Evolutionary conservation across 2,113 vertebrate genomes (phyloP).

Genomic region (Lycaon pictus): DNA sequence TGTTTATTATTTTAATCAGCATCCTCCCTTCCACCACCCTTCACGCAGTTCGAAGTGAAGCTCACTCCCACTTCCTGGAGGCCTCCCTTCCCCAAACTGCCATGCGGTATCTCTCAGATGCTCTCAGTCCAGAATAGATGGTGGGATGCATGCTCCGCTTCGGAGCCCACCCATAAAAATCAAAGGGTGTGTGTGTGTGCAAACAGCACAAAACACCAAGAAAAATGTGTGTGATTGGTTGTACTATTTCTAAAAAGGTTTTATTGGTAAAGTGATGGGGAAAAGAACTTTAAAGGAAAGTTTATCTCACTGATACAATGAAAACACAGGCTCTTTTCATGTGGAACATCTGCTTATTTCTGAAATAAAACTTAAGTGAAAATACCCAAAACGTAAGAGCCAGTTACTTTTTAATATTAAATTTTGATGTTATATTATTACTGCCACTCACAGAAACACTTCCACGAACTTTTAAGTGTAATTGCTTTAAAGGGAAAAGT

Average conservation of each 20-base stretch:
- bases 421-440: not conserved
- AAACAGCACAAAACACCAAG: not conserved
- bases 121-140: not conserved
- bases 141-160: not conserved
- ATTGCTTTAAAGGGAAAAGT: conserved; percentile 17
- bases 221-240: not conserved
- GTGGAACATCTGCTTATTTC: not conserved
- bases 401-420: not conserved
- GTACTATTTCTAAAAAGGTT: conserved; percentile 21
- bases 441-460: not conserved
- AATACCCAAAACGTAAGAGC: not conserved
- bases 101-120: conserved; percentile 68
- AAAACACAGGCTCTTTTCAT: conserved; percentile 34
- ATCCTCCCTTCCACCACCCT: conserved; percentile 93
- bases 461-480: not conserved
- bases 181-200: not conserved
- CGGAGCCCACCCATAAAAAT: conserved; percentile 71
- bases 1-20: conserved; percentile 99
- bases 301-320: conserved; percentile 4
- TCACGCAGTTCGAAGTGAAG: conserved; percentile 85
- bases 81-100: conserved; percentile 85
- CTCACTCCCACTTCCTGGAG: conserved; percentile 96
- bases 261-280: not conserved
- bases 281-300: conserved; percentile 11
- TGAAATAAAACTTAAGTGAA: conserved; percentile 39